Conservation (phyloP, 1,140 invertebrate species). For the Diorhabda carinulata region DNA sequence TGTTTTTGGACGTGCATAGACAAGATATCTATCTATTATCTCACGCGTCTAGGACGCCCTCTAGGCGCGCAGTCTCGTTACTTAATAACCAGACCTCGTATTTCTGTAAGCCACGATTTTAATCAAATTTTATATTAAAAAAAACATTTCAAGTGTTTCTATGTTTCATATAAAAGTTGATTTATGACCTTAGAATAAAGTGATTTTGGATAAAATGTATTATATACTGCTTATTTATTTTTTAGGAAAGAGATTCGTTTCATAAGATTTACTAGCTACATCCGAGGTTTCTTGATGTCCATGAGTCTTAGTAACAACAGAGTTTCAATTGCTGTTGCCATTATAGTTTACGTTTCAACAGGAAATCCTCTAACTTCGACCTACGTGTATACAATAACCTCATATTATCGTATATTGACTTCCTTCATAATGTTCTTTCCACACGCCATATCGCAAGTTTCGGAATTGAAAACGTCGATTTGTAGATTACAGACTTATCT, state of each 20-base stretch:
- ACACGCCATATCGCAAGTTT: constrained; percentile 54
- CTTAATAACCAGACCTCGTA: too few relatives aligned
- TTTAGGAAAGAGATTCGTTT: constrained; percentile 39
- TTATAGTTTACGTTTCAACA: constrained; percentile 69
- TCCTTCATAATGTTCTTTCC: constrained; percentile 71
- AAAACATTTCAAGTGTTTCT: too few relatives aligned
- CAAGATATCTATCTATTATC: too few relatives aligned
- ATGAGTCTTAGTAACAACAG: constrained; percentile 69
- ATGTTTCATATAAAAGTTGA: too few relatives aligned
- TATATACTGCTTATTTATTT: constrained; percentile 12
- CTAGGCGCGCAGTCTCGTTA: too few relatives aligned
- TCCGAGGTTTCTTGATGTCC: constrained; percentile 67
- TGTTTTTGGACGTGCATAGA: too few relatives aligned
- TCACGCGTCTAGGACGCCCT: too few relatives aligned
- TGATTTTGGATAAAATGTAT: not conserved
- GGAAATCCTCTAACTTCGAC: constrained; percentile 65
- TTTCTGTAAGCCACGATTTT: too few relatives aligned
- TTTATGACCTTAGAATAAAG: too few relatives aligned
- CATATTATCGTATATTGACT: constrained; percentile 67
- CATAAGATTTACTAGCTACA: constrained; percentile 47
- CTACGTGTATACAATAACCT: constrained; percentile 69
- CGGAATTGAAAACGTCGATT: constrained; percentile 64
- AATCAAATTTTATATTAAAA: too few relatives aligned
- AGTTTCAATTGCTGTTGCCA: constrained; percentile 70
- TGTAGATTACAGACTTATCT: constrained; percentile 61